Evolutionary conservation across 2,888 invertebrate species (phyloP).

Genomic region (Epistrophe grossulariae): DNA sequence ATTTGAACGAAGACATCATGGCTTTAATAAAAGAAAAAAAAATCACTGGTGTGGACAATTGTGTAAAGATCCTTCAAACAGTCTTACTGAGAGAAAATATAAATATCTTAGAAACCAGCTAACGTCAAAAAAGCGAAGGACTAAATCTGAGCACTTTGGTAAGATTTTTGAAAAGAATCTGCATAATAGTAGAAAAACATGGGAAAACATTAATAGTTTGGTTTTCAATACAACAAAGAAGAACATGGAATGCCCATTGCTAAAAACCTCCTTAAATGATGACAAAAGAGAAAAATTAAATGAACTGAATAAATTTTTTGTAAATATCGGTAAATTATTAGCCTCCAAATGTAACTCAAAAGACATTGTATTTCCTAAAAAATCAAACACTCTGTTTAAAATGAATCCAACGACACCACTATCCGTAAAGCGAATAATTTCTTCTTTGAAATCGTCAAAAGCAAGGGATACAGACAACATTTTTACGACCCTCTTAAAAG

Average conservation of each 20-base stretch:
- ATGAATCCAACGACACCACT: not conserved
- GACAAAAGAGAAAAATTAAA: not conserved
- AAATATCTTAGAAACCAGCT: conserved; percentile 11
- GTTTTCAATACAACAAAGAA: conserved; percentile 11
- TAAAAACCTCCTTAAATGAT: not conserved
- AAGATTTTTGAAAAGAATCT: conserved; percentile 19
- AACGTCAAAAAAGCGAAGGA: conserved; percentile 1
- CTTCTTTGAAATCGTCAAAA: not conserved
- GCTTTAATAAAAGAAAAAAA: no score
- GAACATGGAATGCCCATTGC: conserved; percentile 6
- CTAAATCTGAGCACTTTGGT: conserved; percentile 10
- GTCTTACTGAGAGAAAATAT: not conserved
- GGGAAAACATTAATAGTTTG: conserved; percentile 1
- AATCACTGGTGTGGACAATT: not conserved
- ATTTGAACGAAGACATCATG: no score
- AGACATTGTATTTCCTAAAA: not conserved
- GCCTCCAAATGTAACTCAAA: conserved; percentile 1
- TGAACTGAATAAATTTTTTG: not conserved
- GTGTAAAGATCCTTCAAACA: conserved; percentile 12
- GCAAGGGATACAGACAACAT: not conserved
- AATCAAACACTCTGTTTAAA: not conserved
- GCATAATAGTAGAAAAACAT: conserved; percentile 12
- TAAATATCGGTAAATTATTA: not conserved
- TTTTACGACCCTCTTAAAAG: not conserved
- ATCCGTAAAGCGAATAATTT: not conserved